Evolutionary conservation across 35 echinoderm and acorn worm genomes (phyloP).

Genomic region (Ophiothrix spiculata): DNA sequence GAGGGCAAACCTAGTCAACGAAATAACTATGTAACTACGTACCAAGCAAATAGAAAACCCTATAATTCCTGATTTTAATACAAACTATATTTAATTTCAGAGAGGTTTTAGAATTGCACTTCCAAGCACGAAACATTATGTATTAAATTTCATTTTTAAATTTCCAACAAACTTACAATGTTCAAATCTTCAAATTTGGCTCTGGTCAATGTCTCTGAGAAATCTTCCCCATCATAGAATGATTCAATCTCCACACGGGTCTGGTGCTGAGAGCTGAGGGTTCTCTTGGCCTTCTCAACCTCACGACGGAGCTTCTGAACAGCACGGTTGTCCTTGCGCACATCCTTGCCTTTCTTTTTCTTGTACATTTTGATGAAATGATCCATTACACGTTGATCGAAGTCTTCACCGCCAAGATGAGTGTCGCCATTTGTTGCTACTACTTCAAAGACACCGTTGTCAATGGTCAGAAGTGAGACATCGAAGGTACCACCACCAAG

Average conservation of each 20-base stretch:
- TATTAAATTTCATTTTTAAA: too few relatives aligned
- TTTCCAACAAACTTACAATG: constrained; percentile 55
- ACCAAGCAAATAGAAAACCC: too few relatives aligned
- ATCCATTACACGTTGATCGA: constrained; percentile 97
- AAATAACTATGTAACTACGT: too few relatives aligned
- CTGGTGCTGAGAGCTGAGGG: constrained; percentile 92
- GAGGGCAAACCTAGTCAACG: too few relatives aligned
- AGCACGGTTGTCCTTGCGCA: constrained; percentile 94
- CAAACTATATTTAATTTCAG: too few relatives aligned
- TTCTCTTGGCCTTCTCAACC: constrained; percentile 98
- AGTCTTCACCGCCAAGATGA: constrained; percentile 99
- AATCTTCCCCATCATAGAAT: constrained; percentile 95
- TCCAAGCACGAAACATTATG: too few relatives aligned
- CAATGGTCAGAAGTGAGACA: constrained; percentile 92
- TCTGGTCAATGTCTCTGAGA: constrained; percentile 89
- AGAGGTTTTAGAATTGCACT: too few relatives aligned
- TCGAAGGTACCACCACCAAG: constrained; percentile 96
- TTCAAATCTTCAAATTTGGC: constrained; percentile 98
- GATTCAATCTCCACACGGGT: constrained; percentile 96
- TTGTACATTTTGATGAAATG: constrained; percentile 99
- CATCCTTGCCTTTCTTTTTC: constrained; percentile 99
- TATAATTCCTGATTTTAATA: too few relatives aligned
- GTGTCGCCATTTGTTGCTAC: constrained; percentile 93
- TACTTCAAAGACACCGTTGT: constrained; percentile 98
- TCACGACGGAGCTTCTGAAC: constrained; percentile 98